Percentiles rank a stretch among this genome's conserved stretches.
These are phyloP conservation scores for Zoanthus gigantus DNA, from an alignment of 92 coral and sea anemone species.

Conservation along the genomic window DNA sequence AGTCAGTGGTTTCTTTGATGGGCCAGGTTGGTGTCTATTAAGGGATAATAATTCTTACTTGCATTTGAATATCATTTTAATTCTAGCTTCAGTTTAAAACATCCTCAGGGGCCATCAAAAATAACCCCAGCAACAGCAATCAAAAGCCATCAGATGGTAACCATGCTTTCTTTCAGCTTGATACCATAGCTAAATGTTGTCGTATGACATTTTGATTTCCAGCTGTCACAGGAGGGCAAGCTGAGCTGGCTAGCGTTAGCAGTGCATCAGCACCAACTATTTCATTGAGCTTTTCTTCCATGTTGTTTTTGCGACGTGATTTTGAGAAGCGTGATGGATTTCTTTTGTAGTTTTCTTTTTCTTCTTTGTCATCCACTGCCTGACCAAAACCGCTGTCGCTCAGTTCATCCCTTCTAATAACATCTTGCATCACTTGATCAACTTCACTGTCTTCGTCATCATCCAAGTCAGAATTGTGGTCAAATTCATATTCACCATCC, in stretches of 20 bases:
- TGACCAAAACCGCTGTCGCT: conserved; percentile 99
- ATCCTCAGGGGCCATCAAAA: not conserved
- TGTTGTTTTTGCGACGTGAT: conserved; percentile 70
- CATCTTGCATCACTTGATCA: conserved; percentile 88
- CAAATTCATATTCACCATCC: conserved; percentile 98
- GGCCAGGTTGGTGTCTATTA: not conserved
- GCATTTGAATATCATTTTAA: not conserved
- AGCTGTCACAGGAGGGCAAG: conserved; percentile 68
- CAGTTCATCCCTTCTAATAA: conserved; percentile 84
- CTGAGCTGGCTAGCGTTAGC: conserved; percentile 92
- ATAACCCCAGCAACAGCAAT: not conserved
- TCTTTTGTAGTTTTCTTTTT: conserved; percentile 47
- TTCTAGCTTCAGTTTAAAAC: not conserved
- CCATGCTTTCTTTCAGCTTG: conserved; percentile 6
- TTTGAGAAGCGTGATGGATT: conserved; percentile 29
- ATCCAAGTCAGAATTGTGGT: conserved; percentile 91
- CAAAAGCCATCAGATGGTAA: not conserved
- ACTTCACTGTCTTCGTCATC: conserved; percentile 89
- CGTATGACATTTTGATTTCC: conserved; percentile 29
- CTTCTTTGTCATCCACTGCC: conserved; percentile 73
- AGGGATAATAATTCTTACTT: too few relatives aligned
- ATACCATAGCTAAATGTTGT: conserved; percentile 43
- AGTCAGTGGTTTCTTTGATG: not conserved
- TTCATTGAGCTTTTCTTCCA: conserved; percentile 79
- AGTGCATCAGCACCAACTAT: conserved; percentile 98